These are phyloP conservation scores for Lanistes nyassanus DNA, from an alignment of 1,140 invertebrate species.

Conservation along the genomic window DNA sequence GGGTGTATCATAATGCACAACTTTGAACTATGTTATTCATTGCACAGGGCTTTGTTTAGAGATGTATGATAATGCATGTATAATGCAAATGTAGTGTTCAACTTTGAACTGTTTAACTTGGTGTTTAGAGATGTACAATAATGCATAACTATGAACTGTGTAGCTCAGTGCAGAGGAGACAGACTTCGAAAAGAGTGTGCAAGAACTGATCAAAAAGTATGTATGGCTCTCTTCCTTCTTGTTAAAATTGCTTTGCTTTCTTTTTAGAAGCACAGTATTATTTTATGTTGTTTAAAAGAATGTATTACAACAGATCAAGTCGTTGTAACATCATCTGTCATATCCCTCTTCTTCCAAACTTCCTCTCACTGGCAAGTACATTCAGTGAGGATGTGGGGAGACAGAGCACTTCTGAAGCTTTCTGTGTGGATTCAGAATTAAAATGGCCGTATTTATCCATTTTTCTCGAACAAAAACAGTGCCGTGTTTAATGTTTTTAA, in stretches of 20 bases:
- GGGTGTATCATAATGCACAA: too few relatives aligned
- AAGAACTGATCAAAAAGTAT: conserved; percentile 16
- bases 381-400: too few relatives aligned
- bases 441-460: too few relatives aligned
- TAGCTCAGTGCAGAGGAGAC: conserved; percentile 2
- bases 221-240: neutral
- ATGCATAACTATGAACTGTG: neutral
- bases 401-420: too few relatives aligned
- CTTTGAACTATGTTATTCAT: neutral
- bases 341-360: neutral
- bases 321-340: too few relatives aligned
- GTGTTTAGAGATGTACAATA: too few relatives aligned
- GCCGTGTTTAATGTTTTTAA: conserved; percentile 5
- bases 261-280: neutral
- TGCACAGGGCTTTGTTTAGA: neutral
- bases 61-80: neutral
- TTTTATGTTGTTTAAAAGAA: neutral
- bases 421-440: too few relatives aligned
- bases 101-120: too few relatives aligned
- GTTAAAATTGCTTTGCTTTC: neutral
- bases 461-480: neutral
- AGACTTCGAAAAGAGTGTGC: conserved; percentile 1
- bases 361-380: too few relatives aligned
- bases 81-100: neutral
- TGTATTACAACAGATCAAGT: neutral